These are phyloP conservation scores for Trochalopteron elliotii DNA, from an alignment of 2,113 vertebrate species.

Conservation along the genomic window DNA sequence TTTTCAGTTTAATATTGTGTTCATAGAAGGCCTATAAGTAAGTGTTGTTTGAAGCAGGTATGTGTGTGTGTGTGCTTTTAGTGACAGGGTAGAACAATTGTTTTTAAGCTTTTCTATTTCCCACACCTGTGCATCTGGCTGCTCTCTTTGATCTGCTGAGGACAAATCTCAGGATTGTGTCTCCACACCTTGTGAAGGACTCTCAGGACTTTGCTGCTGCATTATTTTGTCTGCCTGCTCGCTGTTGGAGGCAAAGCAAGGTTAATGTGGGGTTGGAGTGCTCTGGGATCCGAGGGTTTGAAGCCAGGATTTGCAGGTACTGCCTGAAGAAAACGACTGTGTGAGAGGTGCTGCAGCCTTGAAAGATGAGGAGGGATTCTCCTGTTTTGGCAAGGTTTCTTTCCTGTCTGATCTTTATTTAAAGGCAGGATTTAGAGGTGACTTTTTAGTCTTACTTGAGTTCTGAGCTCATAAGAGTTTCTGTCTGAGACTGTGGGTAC, in stretches of 20 bases:
- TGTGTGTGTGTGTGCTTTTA: background rate
- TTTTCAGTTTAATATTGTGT: background rate
- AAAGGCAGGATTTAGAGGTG: background rate
- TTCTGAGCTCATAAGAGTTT: background rate
- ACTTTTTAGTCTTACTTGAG: background rate
- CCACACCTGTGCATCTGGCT: background rate
- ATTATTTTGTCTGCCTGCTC: background rate
- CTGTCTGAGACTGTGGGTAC: background rate
- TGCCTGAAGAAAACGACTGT: background rate
- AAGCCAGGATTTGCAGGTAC: background rate
- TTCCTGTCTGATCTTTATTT: background rate
- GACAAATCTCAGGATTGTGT: fast-evolving
- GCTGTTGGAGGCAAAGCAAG: background rate
- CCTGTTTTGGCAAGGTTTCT: background rate
- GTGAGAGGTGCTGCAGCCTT: background rate
- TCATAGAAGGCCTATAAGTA: no score
- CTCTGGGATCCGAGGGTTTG: background rate
- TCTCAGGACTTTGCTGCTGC: background rate
- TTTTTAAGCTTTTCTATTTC: background rate
- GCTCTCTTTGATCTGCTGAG: background rate
- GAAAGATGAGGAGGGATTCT: background rate
- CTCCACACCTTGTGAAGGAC: background rate
- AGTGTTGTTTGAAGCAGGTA: background rate
- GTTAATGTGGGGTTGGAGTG: background rate
- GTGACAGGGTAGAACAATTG: background rate